These are phyloP conservation scores for Neotragus moschatus DNA, from an alignment of 2,113 vertebrate species.

Conservation along the genomic window DNA sequence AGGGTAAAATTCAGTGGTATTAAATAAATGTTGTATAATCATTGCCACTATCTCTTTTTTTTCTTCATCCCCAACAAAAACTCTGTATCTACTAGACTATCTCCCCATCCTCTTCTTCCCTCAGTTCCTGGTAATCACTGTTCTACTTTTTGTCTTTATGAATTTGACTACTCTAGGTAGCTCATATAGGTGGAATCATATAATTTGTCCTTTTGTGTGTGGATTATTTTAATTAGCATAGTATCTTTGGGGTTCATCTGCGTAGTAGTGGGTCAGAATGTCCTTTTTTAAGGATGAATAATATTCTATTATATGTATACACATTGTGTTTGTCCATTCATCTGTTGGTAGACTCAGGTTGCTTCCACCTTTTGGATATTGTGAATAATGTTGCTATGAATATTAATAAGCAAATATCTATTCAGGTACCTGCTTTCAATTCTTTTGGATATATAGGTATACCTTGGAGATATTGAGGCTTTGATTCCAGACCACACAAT, in stretches of 20 bases:
- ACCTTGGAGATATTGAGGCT: not conserved
- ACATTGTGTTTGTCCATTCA: not conserved
- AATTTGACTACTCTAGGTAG: not conserved
- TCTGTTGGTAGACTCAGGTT: not conserved
- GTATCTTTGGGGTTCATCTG: not conserved
- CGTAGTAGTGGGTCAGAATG: not conserved
- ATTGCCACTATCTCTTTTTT: not conserved
- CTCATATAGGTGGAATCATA: not conserved
- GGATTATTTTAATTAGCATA: not conserved
- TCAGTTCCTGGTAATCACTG: too few species aligned
- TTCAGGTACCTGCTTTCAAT: not conserved
- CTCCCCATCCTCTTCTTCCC: not conserved
- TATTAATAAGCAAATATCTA: not conserved
- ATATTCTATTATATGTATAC: not conserved
- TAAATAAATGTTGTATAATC: not conserved
- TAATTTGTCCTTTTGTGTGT: not conserved
- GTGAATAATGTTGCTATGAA: not conserved
- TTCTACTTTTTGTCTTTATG: not conserved
- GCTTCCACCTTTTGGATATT: not conserved
- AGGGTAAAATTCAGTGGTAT: not conserved
- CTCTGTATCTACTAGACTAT: not conserved
- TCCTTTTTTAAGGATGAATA: not conserved
- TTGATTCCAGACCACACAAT: not conserved
- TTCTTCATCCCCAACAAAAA: not conserved
- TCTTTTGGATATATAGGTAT: not conserved